phyloP scores from a whole-genome alignment of 2,888 invertebrate genomes.

The Hypomecis punctinalis region DNA sequence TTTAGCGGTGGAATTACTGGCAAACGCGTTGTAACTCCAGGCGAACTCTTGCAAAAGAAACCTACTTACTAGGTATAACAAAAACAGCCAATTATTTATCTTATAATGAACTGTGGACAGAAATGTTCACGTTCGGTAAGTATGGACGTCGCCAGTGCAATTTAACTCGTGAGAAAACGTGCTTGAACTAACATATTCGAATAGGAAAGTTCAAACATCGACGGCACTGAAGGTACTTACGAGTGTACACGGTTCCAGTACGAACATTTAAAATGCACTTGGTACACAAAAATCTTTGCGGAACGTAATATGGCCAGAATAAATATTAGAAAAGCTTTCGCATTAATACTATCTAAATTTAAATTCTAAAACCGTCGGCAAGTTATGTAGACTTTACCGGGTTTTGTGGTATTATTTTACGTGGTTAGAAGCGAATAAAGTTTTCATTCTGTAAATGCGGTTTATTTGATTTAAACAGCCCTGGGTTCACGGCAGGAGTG shows the following conservation, averaged over 20 bases:
- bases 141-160: too few species aligned
- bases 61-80: too few species aligned
- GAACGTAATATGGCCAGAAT: conserved; percentile 41
- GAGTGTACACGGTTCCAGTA: conserved; percentile 5
- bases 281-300: conserved; percentile 36
- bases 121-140: too few species aligned
- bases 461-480: conserved; percentile 61
- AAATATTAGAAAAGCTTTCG: conserved; percentile 51
- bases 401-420: conserved; percentile 64
- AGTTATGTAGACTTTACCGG: conserved; percentile 58
- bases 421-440: conserved; percentile 61
- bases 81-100: too few species aligned
- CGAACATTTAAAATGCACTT: conserved; percentile 43
- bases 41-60: too few species aligned
- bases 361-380: conserved; percentile 59
- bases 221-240: neutral
- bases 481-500: conserved; percentile 46
- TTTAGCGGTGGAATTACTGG: too few species aligned
- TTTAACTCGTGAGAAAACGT: neutral
- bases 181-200: neutral
- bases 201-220: conserved; percentile 12
- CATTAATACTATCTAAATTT: conserved; percentile 56
- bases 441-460: conserved; percentile 64
- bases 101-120: too few species aligned
- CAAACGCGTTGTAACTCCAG: too few species aligned